Evolutionary conservation across 2,888 invertebrate species (phyloP).

Genomic region (Erebia palarica): DNA sequence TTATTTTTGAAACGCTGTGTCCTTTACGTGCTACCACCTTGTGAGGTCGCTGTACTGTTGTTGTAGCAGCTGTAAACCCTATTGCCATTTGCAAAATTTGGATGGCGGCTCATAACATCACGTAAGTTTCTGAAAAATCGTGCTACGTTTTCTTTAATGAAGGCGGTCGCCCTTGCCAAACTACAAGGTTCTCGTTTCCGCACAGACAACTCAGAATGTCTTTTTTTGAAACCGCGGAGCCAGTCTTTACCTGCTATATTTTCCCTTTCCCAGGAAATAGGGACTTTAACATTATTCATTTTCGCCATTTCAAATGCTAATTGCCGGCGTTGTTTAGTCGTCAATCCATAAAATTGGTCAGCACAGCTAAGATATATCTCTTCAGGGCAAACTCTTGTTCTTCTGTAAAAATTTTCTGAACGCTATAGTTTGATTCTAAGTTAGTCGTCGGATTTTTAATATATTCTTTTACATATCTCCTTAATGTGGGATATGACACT

Average conservation of each 20-base stretch:
- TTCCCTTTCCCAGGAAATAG: not conserved
- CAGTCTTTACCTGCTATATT: not conserved
- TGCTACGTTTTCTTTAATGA: not conserved
- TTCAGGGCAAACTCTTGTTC: not conserved
- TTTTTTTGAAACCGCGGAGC: not conserved
- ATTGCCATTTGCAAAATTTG: not conserved
- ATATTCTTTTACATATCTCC: not conserved
- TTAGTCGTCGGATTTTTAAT: not conserved
- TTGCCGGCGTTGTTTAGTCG: not conserved
- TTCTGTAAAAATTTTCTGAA: not conserved
- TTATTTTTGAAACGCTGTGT: not conserved
- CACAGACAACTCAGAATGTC: not conserved
- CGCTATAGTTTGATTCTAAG: not conserved
- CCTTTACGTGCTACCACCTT: not conserved
- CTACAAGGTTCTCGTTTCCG: not conserved
- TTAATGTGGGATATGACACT: not conserved
- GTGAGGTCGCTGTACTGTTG: not conserved
- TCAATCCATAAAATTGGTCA: constrained; percentile 1
- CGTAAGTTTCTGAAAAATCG: not conserved
- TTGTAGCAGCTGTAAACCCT: not conserved
- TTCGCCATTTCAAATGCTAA: not conserved
- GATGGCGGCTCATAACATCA: not conserved
- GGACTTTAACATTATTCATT: not conserved
- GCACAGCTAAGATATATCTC: not conserved
- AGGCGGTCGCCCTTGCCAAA: not conserved